A percentile compares a stretch with the other conserved stretches of the same genome.
phyloP scores from a whole-genome alignment of 2,797 vertebrate species.

The Odontamblyopus lacepedii region DNA sequence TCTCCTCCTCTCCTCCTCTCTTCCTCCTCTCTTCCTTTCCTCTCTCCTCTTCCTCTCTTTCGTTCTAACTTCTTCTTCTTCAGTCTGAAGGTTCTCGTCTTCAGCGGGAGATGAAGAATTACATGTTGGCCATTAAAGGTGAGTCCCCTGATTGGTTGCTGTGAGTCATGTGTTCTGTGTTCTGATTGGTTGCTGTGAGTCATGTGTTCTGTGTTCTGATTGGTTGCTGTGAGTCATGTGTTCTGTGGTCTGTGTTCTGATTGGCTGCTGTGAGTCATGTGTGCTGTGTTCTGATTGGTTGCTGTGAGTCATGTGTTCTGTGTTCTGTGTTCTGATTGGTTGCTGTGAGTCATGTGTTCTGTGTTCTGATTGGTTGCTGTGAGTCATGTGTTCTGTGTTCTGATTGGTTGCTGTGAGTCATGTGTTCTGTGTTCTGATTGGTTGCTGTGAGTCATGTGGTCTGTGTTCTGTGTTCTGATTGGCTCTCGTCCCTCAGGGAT shows the following conservation, averaged over 20 bases:
- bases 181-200: too few relatives aligned
- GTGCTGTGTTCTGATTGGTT: not conserved
- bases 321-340: not conserved
- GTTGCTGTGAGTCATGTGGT: not conserved
- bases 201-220: too few relatives aligned
- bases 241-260: too few relatives aligned
- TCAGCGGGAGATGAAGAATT: conserved; percentile 93
- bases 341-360: too few relatives aligned
- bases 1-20: not conserved
- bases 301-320: not conserved
- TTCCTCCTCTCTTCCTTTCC: too few relatives aligned
- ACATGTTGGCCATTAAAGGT: conserved; percentile 98
- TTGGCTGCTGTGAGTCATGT: not conserved
- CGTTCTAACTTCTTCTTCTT: conserved; percentile 9
- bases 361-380: too few relatives aligned
- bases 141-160: not conserved
- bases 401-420: too few relatives aligned
- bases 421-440: too few relatives aligned
- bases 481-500: conserved; percentile 76
- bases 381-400: too few relatives aligned
- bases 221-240: too few relatives aligned
- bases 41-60: not conserved
- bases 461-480: not conserved
- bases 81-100: conserved; percentile 93
- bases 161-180: too few relatives aligned